Conservation (phyloP, 1,140 invertebrate species). For the Whitmania pigra region DNA sequence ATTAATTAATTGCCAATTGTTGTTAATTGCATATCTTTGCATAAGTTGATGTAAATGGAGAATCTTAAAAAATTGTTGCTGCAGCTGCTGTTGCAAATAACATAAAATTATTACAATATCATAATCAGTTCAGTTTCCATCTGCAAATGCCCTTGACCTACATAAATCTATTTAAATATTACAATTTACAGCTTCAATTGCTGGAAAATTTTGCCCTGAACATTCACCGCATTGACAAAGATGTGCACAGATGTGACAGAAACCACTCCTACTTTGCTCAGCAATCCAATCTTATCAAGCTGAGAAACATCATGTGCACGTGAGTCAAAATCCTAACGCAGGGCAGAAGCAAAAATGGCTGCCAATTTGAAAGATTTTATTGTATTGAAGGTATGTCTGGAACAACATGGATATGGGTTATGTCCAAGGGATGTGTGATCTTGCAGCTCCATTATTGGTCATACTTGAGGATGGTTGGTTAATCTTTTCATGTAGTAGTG, state of each 20-base stretch:
- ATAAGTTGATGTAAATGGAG: no score
- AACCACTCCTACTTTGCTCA: slow-evolving; percentile 78
- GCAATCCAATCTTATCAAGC: slow-evolving; percentile 73
- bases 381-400: slow-evolving; percentile 65
- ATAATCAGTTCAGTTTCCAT: no score
- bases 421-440: slow-evolving; percentile 76
- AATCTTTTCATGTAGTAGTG: not conserved
- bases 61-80: no score
- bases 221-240: slow-evolving; percentile 85
- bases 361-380: not conserved
- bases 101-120: no score
- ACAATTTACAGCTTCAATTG: slow-evolving; percentile 55
- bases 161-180: not conserved
- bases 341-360: not conserved
- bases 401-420: slow-evolving; percentile 74
- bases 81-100: no score
- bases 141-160: no score
- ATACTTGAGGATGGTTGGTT: slow-evolving; percentile 65
- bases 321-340: slow-evolving; percentile 36
- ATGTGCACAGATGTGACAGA: slow-evolving; percentile 83
- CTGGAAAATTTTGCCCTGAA: slow-evolving; percentile 76
- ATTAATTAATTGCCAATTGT: no score
- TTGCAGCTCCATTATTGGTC: slow-evolving; percentile 78
- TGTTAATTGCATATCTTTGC: no score
- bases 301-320: slow-evolving; percentile 93